Evolutionary conservation across 2,797 vertebrate genomes (phyloP), one percentile per base, ranked within the genome.

Genomic region (Syngnathus rostellatus): DNA sequence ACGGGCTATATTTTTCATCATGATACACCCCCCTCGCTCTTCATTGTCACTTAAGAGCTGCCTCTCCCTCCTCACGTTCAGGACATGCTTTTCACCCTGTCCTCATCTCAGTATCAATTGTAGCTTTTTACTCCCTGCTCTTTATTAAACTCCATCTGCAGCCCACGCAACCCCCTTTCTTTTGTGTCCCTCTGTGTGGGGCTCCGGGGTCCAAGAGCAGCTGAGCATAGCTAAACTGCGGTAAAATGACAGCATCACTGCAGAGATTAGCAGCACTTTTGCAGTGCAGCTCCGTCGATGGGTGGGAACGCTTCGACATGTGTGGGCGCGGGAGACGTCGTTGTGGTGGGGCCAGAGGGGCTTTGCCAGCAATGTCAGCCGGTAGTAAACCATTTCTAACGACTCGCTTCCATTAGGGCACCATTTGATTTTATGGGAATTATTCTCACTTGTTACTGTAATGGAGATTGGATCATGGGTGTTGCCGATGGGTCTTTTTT

Each of bases 151-250:
- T 67, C 65, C 6, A 48, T 45, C 58, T 62, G 64, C 17, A 67
- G n/a, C 53, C 31, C 64, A 41, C 31, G 31, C 31, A 31, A 31
- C 31, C 31, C 31, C 31, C 31, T 31, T 31, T 31, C 31, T 31
- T 31, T 31, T 31, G 31, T 31, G 3, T 31, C 80, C 75, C 77
- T 76, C 81, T 84, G 67, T 74, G 75, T 76, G 73, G 72, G 70
- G 75, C 78, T 79, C 76, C 55, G 62, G 72, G 78, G 85, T 83
- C 78, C 79, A 70, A 72, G 85, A 74, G 85, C 85, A 87, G 79
- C 77, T 85, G 78, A 89, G 85, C 86, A 80, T 86, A 82, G 78
- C 78, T 89, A 87, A 90, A 90, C 85, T 89, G 87, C 87, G 88
- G 87, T 80, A 80, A 80, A 82, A 88, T 87, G 76, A 67, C 84